A percentile compares a stretch with the other conserved stretches of the same genome.
phyloP scores from a whole-genome alignment of 2,797 vertebrate species.

The Sciaenops ocellatus region DNA sequence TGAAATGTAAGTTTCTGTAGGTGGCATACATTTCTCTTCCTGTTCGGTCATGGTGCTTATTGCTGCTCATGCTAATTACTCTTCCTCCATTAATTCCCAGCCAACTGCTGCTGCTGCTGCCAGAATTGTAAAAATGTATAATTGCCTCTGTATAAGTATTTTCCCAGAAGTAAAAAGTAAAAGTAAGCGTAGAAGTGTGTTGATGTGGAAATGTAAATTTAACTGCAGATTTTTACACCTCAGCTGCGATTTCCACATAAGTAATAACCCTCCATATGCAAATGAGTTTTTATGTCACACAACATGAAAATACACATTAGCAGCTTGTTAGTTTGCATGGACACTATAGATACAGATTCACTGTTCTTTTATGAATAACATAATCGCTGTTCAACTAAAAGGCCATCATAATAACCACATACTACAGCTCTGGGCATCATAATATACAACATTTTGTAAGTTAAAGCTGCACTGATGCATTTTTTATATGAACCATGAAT shows the following conservation, averaged over 20 bases:
- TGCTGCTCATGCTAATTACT: slow-evolving; percentile 56
- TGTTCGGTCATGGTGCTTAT: slow-evolving; percentile 31
- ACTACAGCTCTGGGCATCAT: background rate
- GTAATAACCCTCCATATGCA: slow-evolving; percentile 8
- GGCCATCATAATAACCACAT: background rate
- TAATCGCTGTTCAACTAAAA: slow-evolving; percentile 11
- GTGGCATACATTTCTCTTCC: slow-evolving; percentile 44
- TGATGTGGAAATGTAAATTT: slow-evolving; percentile 46
- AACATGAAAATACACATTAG: slow-evolving; percentile 17
- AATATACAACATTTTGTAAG: background rate
- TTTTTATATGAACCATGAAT: background rate
- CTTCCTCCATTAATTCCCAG: slow-evolving; percentile 48
- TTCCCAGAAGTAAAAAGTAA: slow-evolving; percentile 25
- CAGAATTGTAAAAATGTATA: slow-evolving; percentile 33
- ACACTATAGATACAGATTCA: background rate
- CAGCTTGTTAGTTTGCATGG: background rate
- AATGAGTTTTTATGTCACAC: slow-evolving; percentile 24
- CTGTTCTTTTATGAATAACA: background rate
- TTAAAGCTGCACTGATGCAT: slow-evolving; percentile 1
- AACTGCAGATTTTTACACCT: slow-evolving; percentile 17
- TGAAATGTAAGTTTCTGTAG: slow-evolving; percentile 52
- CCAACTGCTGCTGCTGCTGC: slow-evolving; percentile 42
- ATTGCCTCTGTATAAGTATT: slow-evolving; percentile 40
- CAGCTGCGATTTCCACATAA: slow-evolving; percentile 17
- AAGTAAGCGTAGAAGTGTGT: slow-evolving; percentile 25